These are phyloP conservation scores for Greenwoodochromis staneri DNA, from an alignment of 2,113 vertebrate species.

Conservation along the genomic window DNA sequence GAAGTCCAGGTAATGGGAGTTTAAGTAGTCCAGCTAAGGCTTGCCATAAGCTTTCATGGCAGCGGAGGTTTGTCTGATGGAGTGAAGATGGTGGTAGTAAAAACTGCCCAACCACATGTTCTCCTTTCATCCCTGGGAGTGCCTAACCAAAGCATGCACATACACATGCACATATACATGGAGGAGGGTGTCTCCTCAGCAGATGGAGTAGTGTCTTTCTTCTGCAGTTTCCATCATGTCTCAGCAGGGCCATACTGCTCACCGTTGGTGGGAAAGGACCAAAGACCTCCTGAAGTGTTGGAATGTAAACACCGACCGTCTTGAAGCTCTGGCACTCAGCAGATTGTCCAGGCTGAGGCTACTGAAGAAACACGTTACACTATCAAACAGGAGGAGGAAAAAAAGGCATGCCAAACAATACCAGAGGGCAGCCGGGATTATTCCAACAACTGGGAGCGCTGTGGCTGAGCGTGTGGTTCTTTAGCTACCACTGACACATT, in stretches of 20 bases:
- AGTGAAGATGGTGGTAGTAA: background rate
- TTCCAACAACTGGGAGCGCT: background rate
- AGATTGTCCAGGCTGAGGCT: background rate
- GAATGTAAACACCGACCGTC: background rate
- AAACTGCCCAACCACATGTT: accelerated
- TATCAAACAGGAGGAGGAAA: background rate
- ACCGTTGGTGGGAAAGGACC: background rate
- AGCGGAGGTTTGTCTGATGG: background rate
- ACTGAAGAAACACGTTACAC: background rate
- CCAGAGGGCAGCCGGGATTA: background rate
- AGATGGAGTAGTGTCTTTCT: background rate
- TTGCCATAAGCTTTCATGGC: background rate
- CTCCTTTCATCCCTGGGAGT: background rate
- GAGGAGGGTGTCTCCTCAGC: background rate
- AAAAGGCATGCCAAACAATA: background rate
- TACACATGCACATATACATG: background rate
- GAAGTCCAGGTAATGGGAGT: background rate
- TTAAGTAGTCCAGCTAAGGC: background rate
- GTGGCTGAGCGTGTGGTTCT: background rate
- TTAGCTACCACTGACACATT: background rate
- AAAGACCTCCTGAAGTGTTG: background rate
- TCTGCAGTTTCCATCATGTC: background rate
- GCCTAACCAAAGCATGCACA: background rate
- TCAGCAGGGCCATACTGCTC: background rate
- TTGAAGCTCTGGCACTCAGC: background rate